Conservation (phyloP, 1,140 invertebrate genomes). For the Trachymyrmex cornetzi region DNA sequence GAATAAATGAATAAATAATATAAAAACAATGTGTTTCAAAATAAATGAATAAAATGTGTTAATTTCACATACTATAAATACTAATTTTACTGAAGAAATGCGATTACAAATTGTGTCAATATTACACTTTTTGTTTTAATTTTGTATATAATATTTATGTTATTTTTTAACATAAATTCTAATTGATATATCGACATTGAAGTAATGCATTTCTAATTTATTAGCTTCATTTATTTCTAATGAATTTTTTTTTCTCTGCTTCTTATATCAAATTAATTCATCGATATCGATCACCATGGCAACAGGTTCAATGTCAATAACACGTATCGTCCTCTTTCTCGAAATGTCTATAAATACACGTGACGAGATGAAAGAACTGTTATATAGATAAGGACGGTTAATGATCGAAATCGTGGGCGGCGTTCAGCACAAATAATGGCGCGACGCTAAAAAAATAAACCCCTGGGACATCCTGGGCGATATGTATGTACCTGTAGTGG, state of each 20-base stretch:
- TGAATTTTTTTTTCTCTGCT: background rate
- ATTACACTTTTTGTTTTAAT: too few species aligned
- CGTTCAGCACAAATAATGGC: conserved; percentile 33
- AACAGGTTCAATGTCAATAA: conserved; percentile 49
- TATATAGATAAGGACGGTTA: conserved; percentile 42
- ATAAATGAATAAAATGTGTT: too few species aligned
- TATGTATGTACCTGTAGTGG: background rate
- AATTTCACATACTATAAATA: too few species aligned
- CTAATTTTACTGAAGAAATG: too few species aligned
- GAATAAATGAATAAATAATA: too few species aligned
- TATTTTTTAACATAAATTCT: too few species aligned
- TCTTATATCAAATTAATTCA: background rate
- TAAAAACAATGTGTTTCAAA: too few species aligned
- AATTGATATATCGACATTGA: background rate
- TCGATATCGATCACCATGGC: background rate
- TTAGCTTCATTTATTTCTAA: background rate
- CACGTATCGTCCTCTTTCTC: background rate
- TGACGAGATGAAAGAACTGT: background rate
- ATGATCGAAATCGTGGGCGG: conserved; percentile 43
- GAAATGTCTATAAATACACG: conserved; percentile 28
- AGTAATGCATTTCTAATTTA: background rate
- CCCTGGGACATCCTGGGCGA: too few species aligned
- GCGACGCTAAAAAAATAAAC: conserved; percentile 21
- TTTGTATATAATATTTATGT: too few species aligned
- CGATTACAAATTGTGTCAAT: too few species aligned